Conservation (phyloP, 1,140 invertebrate genomes). For the Contarinia nasturtii region DNA sequence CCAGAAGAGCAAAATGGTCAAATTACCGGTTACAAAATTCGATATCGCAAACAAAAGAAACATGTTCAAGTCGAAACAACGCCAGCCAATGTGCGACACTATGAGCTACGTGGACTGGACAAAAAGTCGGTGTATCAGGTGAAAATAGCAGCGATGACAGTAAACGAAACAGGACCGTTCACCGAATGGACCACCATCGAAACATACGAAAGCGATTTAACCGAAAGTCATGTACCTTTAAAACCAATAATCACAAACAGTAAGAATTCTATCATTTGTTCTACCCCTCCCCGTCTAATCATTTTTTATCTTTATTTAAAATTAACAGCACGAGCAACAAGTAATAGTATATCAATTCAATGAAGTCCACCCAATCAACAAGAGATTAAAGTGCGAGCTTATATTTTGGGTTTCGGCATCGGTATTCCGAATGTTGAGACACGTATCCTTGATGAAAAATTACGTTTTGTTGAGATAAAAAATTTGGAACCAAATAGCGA, state of each 20-base stretch:
- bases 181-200: slow-evolving; percentile 75
- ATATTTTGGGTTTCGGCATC: slow-evolving; percentile 86
- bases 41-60: slow-evolving; percentile 48
- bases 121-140: slow-evolving; percentile 66
- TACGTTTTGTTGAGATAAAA: slow-evolving; percentile 63
- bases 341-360: slow-evolving; percentile 64
- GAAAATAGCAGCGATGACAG: slow-evolving; percentile 73
- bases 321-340: slow-evolving; percentile 51
- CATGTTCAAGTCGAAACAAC: slow-evolving; percentile 32
- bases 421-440: slow-evolving; percentile 79
- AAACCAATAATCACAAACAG: slow-evolving; percentile 58
- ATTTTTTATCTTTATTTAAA: no score
- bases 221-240: slow-evolving; percentile 69
- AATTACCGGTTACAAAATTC: slow-evolving; percentile 89
- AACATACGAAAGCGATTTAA: slow-evolving; percentile 68
- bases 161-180: slow-evolving; percentile 85
- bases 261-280: slow-evolving; percentile 16
- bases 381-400: slow-evolving; percentile 73
- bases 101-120: slow-evolving; percentile 55
- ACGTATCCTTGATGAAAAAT: slow-evolving; percentile 58
- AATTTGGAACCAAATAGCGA: slow-evolving; percentile 78
- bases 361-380: slow-evolving; percentile 67
- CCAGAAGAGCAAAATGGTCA: slow-evolving; percentile 68
- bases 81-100: slow-evolving; percentile 62
- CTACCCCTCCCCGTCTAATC: no score